Conservation (phyloP, 2,797 vertebrate species). For the Pteropus rufus region DNA sequence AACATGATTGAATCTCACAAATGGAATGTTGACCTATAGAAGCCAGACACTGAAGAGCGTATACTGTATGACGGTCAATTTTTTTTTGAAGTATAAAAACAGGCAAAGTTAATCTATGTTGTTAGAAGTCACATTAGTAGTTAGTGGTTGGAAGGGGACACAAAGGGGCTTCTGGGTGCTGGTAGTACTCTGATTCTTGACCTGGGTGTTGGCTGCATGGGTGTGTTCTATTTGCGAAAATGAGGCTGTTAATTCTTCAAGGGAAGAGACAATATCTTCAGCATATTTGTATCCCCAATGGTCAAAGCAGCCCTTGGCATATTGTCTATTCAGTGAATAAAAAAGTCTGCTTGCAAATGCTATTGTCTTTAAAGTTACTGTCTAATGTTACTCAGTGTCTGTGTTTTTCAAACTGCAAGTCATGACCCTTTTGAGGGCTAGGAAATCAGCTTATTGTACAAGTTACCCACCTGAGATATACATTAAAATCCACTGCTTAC, state of each 20-base stretch:
- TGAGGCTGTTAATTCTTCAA: neutral
- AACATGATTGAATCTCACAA: neutral
- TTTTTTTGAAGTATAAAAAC: conserved; percentile 12
- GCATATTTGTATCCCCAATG: neutral
- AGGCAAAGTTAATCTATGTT: neutral
- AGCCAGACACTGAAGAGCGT: neutral
- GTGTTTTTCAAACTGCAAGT: neutral
- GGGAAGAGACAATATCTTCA: neutral
- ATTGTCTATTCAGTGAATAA: neutral
- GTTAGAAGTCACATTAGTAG: neutral
- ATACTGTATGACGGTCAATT: neutral
- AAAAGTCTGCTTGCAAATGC: neutral
- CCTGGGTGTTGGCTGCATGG: neutral
- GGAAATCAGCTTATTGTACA: neutral
- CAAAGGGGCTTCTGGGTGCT: neutral
- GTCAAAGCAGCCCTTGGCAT: neutral
- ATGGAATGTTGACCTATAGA: neutral
- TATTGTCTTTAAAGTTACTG: neutral
- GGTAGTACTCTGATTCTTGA: neutral
- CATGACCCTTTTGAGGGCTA: neutral
- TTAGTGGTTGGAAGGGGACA: neutral
- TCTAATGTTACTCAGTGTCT: neutral
- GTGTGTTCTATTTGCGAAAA: neutral
- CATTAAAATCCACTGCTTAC: neutral
- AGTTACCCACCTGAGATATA: neutral